Evolutionary conservation across 2,797 vertebrate species (phyloP).

Genomic region (Takifugu rubripes): DNA sequence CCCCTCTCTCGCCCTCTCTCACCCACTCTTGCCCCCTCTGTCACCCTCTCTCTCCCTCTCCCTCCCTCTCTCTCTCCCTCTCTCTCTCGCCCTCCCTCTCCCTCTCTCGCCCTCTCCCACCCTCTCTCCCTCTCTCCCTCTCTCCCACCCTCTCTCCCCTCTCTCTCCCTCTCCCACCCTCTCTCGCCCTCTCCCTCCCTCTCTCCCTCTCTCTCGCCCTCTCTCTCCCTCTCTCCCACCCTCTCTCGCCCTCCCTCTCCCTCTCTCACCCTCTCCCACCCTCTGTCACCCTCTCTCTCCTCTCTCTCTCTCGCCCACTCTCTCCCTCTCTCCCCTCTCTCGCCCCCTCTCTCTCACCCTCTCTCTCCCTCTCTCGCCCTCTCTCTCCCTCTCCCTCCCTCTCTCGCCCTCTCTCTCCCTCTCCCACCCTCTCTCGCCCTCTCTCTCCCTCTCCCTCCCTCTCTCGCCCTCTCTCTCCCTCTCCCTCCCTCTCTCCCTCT

Average conservation of each 20-base stretch:
- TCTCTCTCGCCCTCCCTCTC: neutral
- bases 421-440: neutral
- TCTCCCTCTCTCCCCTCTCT: too few relatives aligned
- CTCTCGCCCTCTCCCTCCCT: neutral
- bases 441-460: too few relatives aligned
- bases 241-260: neutral
- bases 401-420: conserved; percentile 18
- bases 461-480: too few relatives aligned
- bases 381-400: conserved; percentile 36
- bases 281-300: conserved; percentile 19
- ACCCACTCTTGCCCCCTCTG: neutral
- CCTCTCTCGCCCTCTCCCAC: too few relatives aligned
- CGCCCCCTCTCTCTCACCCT: too few relatives aligned
- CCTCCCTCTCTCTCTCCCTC: conserved; percentile 22
- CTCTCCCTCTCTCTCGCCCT: too few relatives aligned
- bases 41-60: conserved; percentile 38
- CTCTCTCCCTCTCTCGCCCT: conserved; percentile 11
- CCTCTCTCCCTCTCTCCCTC: conserved; percentile 36
- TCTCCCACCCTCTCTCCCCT: conserved; percentile 28
- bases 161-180: conserved; percentile 16
- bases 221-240: too few relatives aligned
- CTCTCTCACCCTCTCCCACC: conserved; percentile 37
- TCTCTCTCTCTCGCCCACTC: neutral
- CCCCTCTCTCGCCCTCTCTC: too few relatives aligned
- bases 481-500: conserved; percentile 3